Evolutionary conservation across 2,113 vertebrate genomes (phyloP).

Genomic region (Triplophysa dalaica): DNA sequence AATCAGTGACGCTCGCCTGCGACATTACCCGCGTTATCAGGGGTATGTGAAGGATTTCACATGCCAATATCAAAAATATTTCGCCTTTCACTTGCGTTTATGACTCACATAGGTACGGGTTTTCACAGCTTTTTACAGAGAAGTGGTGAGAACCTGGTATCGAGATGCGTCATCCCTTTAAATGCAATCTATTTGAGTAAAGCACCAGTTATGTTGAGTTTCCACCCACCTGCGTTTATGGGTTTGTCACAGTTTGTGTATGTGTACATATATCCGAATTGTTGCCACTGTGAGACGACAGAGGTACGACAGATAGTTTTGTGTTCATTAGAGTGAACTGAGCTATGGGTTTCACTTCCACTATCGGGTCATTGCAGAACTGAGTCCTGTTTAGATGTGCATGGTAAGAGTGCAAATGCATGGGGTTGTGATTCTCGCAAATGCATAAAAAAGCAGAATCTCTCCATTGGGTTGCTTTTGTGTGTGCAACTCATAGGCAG

Average conservation of each 20-base stretch:
- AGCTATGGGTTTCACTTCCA: slow-evolving; percentile 58
- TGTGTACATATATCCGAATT: slow-evolving; percentile 20
- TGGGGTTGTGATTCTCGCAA: background rate
- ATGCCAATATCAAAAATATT: background rate
- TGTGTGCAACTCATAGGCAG: slow-evolving; percentile 12
- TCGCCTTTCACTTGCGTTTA: no score
- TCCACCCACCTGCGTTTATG: background rate
- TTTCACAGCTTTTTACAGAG: slow-evolving; percentile 10
- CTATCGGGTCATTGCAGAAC: slow-evolving; percentile 27
- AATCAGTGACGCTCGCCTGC: background rate
- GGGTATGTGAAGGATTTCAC: background rate
- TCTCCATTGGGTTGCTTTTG: background rate
- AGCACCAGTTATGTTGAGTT: slow-evolving; percentile 4
- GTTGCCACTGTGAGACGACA: background rate
- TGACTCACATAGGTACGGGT: slow-evolving; percentile 3
- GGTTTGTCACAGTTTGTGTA: slow-evolving; percentile 15
- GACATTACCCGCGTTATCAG: background rate
- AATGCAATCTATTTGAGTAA: slow-evolving; percentile 27
- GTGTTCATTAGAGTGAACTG: slow-evolving; percentile 32
- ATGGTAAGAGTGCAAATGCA: background rate
- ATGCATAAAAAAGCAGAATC: background rate
- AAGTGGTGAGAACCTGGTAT: background rate
- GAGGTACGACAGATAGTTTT: slow-evolving; percentile 7
- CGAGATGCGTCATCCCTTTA: slow-evolving; percentile 1
- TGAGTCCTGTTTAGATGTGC: slow-evolving; percentile 16